Conservation (phyloP, 2,888 invertebrate genomes). For the Amblyteles armatorius region DNA sequence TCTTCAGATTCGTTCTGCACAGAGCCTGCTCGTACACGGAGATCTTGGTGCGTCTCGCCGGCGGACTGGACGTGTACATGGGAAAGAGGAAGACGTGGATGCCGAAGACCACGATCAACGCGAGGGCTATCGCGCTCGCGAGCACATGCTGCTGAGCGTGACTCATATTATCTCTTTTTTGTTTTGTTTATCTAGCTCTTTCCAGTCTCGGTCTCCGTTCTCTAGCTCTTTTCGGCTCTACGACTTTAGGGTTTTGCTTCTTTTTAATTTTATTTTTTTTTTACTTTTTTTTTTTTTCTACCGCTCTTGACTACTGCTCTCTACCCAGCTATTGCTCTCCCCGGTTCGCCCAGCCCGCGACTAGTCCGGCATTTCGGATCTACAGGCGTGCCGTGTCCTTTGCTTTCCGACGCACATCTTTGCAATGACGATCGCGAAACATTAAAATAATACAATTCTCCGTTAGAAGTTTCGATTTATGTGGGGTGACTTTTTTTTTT, state of each 20-base stretch:
- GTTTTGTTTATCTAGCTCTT: slow-evolving; percentile 48
- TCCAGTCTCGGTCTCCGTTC: slow-evolving; percentile 20
- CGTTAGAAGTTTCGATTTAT: not conserved
- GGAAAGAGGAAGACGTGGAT: slow-evolving; percentile 88
- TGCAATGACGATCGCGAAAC: slow-evolving; percentile 53
- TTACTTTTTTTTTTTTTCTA: slow-evolving; percentile 48
- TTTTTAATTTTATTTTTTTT: not conserved
- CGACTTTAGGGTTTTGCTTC: slow-evolving; percentile 19
- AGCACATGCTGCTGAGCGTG: slow-evolving; percentile 87
- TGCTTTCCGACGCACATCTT: slow-evolving; percentile 80
- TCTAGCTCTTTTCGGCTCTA: slow-evolving; percentile 40
- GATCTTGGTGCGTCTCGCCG: slow-evolving; percentile 83
- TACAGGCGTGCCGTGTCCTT: slow-evolving; percentile 81
- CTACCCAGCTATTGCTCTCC: slow-evolving; percentile 62
- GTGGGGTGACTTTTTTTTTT: not conserved
- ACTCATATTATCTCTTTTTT: slow-evolving; percentile 82
- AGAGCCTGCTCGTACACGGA: slow-evolving; percentile 86
- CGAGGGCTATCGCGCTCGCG: slow-evolving; percentile 87
- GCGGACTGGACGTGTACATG: slow-evolving; percentile 85
- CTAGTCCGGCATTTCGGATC: slow-evolving; percentile 82
- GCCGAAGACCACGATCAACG: slow-evolving; percentile 86
- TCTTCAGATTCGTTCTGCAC: slow-evolving; percentile 85
- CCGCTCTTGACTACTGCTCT: slow-evolving; percentile 66
- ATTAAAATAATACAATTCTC: slow-evolving; percentile 43
- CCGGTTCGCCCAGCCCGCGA: slow-evolving; percentile 63